Percentiles rank a stretch among this genome's conserved stretches.
phyloP scores from a whole-genome alignment of 1,140 invertebrate genomes.

The Drosophila parabipectinata region DNA sequence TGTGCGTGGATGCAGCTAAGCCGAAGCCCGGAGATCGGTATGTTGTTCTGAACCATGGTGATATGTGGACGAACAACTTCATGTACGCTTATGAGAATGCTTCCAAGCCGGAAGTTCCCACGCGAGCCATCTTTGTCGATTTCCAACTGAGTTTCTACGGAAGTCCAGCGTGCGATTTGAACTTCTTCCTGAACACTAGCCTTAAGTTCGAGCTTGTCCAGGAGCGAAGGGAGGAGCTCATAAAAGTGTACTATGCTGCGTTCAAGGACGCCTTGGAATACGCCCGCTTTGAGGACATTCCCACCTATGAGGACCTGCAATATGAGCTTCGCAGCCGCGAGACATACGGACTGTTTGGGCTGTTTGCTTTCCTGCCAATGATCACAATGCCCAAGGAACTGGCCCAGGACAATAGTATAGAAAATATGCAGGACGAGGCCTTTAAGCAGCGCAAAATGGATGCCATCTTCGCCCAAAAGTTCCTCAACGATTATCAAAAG shows the following conservation, averaged over 20 bases:
- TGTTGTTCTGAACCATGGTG: constrained; percentile 88
- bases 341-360: constrained; percentile 64
- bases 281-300: constrained; percentile 81
- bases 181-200: constrained; percentile 78
- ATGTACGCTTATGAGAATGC: constrained; percentile 86
- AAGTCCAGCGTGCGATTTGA: constrained; percentile 75
- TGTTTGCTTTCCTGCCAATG: constrained; percentile 73
- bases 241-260: constrained; percentile 71
- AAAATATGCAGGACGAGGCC: constrained; percentile 61
- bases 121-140: constrained; percentile 85
- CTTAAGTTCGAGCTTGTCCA: constrained; percentile 62
- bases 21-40: constrained; percentile 57
- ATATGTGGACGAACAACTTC: constrained; percentile 89
- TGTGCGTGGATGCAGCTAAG: constrained; percentile 67
- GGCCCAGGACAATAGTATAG: constrained; percentile 65
- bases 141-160: constrained; percentile 76
- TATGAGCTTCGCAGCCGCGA: constrained; percentile 74
- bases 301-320: constrained; percentile 81
- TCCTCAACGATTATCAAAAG: constrained; percentile 59
- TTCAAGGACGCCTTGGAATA: constrained; percentile 79
- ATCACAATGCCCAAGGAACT: constrained; percentile 69
- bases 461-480: constrained; percentile 56
- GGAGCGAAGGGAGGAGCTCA: constrained; percentile 75
- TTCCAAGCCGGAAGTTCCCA: constrained; percentile 77
- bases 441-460: constrained; percentile 59